These are phyloP conservation scores for Enhydra lutris DNA, from an alignment of 2,113 vertebrate genomes.

Conservation along the genomic window DNA sequence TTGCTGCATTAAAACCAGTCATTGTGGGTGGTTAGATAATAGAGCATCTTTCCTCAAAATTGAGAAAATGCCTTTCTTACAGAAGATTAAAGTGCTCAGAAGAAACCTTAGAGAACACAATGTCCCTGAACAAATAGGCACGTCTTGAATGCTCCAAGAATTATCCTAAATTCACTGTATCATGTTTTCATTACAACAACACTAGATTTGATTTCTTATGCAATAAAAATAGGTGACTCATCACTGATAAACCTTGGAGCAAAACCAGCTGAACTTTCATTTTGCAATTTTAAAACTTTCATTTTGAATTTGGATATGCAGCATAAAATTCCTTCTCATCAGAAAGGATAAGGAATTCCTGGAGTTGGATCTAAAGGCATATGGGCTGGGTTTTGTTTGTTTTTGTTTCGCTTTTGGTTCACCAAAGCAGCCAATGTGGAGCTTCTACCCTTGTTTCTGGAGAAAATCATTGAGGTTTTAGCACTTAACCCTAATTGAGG, in stretches of 20 bases:
- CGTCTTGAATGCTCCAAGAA: background rate
- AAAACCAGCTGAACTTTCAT: background rate
- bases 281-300: constrained; percentile 22
- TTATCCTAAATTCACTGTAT: background rate
- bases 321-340: background rate
- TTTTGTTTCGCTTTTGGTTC: background rate
- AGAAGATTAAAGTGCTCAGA: background rate
- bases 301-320: constrained; percentile 31
- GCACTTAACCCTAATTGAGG: background rate
- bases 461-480: background rate
- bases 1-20: background rate
- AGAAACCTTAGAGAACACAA: background rate
- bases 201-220: constrained; percentile 43
- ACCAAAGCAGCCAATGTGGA: background rate
- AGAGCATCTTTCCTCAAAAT: background rate
- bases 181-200: constrained; percentile 9
- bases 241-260: constrained; percentile 19
- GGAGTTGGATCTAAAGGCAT: background rate
- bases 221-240: constrained; percentile 37
- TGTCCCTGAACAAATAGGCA: background rate
- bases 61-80: background rate
- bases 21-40: background rate
- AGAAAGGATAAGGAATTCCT: background rate
- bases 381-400: rapidly evolving
- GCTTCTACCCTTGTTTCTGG: background rate